These are phyloP conservation scores for Lateolabrax maculatus DNA, from an alignment of 2,797 vertebrate species.

Conservation along the genomic window DNA sequence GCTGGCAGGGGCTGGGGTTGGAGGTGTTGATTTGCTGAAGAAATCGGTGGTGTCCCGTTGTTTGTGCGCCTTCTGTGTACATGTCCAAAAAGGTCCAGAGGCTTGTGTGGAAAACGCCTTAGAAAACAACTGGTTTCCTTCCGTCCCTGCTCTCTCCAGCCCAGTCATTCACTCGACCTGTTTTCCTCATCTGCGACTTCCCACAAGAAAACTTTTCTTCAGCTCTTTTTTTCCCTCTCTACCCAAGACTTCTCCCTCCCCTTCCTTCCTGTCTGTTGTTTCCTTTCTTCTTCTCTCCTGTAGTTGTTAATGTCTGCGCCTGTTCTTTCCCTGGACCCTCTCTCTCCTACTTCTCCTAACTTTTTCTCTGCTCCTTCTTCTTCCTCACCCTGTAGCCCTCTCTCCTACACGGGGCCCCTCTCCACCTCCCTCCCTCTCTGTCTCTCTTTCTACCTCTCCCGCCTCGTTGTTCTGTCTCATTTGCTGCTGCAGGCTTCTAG, in stretches of 20 bases:
- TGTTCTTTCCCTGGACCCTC: constrained; percentile 50
- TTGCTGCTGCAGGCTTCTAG: constrained; percentile 78
- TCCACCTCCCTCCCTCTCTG: constrained; percentile 78
- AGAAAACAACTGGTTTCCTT: constrained; percentile 81
- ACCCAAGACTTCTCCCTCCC: constrained; percentile 73
- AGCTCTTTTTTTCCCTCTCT: constrained; percentile 63
- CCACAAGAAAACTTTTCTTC: constrained; percentile 82
- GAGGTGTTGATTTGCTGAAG: constrained; percentile 56
- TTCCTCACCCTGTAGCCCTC: constrained; percentile 80
- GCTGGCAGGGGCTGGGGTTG: constrained; percentile 69
- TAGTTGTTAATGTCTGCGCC: constrained; percentile 61
- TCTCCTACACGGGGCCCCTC: constrained; percentile 83
- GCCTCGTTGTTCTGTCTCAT: constrained; percentile 80
- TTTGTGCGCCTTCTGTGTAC: constrained; percentile 82
- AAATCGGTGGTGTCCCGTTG: constrained; percentile 73
- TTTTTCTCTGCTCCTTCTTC: constrained; percentile 78
- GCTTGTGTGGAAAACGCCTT: constrained; percentile 74
- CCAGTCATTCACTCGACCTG: constrained; percentile 85
- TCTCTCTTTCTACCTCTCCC: constrained; percentile 79
- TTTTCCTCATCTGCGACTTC: constrained; percentile 86
- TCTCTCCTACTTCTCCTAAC: constrained; percentile 71
- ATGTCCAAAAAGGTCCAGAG: constrained; percentile 80
- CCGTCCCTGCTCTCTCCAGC: constrained; percentile 71
- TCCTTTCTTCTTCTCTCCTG: constrained; percentile 67
- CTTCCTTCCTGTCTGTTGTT: constrained; percentile 82